Evolutionary conservation across 1,140 invertebrate species (phyloP), one percentile per base, ranked within the genome.

Genomic region (Aethina tumida): DNA sequence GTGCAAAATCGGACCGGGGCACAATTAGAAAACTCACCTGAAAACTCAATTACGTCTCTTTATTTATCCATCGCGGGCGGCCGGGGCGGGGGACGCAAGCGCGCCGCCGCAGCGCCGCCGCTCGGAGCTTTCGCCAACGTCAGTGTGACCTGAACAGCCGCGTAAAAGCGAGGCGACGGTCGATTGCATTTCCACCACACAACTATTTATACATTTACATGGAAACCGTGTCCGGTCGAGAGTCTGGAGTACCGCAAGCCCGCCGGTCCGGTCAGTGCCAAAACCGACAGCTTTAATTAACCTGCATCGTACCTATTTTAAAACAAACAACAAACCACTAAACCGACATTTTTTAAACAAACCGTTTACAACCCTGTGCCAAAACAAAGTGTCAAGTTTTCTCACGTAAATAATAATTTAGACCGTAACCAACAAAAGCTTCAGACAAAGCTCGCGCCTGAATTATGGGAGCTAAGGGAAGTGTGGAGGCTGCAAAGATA

Each of bases 401-500:
- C 37, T 29, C 31, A 35, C 6, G 9, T 7, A 28, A 8, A 18
- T 8, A n/a, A 22, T 19, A 28, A 20, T 14, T 10, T 15, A 43
- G 17, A 27, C 25, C 22, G 10, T 45, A 12, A 27, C 18, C 17
- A 25, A 44, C 39, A 45, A 35, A 38, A 38, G 45, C 34, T 39
- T 38, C 15, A 18, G 37, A 44, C 29, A 22, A 28, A 12, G n/a
- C 33, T 45, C 40, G 10, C 39, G 29, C 24, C 10, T 29, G 24
- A 29, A 41, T 41, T 28, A 75, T 79, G 76, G 76, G 76, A 68
- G 75, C 75, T 59, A 79, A 79, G 70, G 74, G 75, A 59, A 79
- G 76, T 68, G 76, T 78, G 57, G 76, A 79, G 64, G 71, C 71
- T 57, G 74, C 74, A 62, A 78, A 78, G 72, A 72, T 76, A 67